These are phyloP conservation scores for Brachyptera putata DNA, from an alignment of 2,888 invertebrate genomes.

Conservation along the genomic window DNA sequence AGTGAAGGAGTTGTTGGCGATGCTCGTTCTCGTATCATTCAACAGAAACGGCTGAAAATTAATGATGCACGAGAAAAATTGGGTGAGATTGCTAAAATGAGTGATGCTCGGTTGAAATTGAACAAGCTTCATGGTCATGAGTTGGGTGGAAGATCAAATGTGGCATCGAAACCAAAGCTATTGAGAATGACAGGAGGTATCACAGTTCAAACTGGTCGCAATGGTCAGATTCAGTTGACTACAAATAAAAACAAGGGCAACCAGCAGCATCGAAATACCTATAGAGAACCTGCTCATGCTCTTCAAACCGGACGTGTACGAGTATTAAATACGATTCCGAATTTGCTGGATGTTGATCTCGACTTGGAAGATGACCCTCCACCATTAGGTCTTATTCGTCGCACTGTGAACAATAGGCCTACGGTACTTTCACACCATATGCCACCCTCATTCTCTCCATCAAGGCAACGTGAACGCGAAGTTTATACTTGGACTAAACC, in stretches of 20 bases:
- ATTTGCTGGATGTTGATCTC: slow-evolving; percentile 20
- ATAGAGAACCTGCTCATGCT: not conserved
- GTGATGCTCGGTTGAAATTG: slow-evolving; percentile 69
- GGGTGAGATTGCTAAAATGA: slow-evolving; percentile 66
- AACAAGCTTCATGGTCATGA: slow-evolving; percentile 55
- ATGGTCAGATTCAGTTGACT: slow-evolving; percentile 51
- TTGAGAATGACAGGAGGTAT: slow-evolving; percentile 38
- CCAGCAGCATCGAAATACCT: not conserved
- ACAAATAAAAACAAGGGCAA: slow-evolving; percentile 44
- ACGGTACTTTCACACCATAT: slow-evolving; percentile 40
- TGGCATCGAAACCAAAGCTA: slow-evolving; percentile 1
- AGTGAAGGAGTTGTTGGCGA: slow-evolving; percentile 47
- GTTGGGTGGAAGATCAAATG: slow-evolving; percentile 25
- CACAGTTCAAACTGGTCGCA: slow-evolving; percentile 49
- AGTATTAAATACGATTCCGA: slow-evolving; percentile 12
- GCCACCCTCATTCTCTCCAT: slow-evolving; percentile 42
- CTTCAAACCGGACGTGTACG: not conserved
- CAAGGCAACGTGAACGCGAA: slow-evolving; percentile 27
- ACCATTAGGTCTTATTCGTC: slow-evolving; percentile 30
- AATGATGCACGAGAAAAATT: slow-evolving; percentile 77
- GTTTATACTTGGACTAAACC: slow-evolving; percentile 44
- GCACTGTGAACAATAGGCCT: slow-evolving; percentile 44
- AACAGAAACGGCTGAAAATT: slow-evolving; percentile 70
- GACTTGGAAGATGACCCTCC: slow-evolving; percentile 7
- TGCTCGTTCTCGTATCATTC: slow-evolving; percentile 73